Conservation (phyloP, 2,888 invertebrate genomes). For the Acanthosepion pharaonis region DNA sequence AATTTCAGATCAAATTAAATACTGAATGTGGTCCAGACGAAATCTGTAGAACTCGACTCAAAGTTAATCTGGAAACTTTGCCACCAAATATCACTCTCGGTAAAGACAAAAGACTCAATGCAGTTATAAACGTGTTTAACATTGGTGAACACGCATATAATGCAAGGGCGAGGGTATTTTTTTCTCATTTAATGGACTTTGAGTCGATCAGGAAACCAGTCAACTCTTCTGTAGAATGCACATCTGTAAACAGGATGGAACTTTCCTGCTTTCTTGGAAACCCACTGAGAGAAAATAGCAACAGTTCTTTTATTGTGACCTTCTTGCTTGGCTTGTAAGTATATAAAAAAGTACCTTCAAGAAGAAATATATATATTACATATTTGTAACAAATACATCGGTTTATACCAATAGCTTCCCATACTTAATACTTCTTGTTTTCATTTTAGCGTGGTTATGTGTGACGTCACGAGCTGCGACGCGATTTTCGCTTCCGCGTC, state of each 20-base stretch:
- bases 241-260: neutral
- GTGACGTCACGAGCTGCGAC: too few species aligned
- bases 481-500: too few species aligned
- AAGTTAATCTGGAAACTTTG: neutral
- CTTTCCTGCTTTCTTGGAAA: neutral
- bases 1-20: neutral
- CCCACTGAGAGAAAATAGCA: neutral
- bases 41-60: neutral
- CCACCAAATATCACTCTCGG: neutral
- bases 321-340: neutral
- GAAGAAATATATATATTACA: too few species aligned
- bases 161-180: neutral
- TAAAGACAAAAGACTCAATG: neutral
- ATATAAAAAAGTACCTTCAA: neutral
- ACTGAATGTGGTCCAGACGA: neutral
- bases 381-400: too few species aligned
- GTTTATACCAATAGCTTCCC: too few species aligned
- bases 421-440: too few species aligned
- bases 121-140: neutral
- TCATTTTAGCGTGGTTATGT: too few species aligned
- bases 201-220: neutral
- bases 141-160: neutral
- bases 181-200: neutral
- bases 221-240: neutral
- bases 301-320: neutral